Evolutionary conservation across 2,888 invertebrate genomes (phyloP).

Genomic region (Epiblema foenella): DNA sequence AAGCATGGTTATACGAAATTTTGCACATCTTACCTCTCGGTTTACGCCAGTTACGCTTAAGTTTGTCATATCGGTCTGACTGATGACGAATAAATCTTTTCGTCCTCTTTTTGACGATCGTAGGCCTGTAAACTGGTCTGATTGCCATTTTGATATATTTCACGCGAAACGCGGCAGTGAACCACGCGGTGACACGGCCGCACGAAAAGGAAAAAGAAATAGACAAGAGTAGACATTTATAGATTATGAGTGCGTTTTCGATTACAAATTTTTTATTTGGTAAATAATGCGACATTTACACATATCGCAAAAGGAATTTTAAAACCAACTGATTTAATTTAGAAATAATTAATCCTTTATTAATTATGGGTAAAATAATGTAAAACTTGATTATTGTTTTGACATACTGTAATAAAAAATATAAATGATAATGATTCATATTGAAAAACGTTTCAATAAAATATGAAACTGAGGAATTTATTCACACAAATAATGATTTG

Average conservation of each 20-base stretch:
- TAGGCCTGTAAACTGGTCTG: constrained; percentile 94
- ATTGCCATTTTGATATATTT: constrained; percentile 91
- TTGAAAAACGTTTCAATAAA: background rate
- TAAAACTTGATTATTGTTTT: background rate
- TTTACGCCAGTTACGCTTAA: constrained; percentile 99
- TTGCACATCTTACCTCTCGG: constrained; percentile 89
- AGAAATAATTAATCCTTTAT: background rate
- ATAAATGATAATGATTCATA: background rate
- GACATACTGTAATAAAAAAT: background rate
- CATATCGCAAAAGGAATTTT: background rate
- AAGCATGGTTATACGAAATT: constrained; percentile 36
- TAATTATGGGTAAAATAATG: background rate
- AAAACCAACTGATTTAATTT: background rate
- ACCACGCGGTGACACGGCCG: constrained; percentile 85
- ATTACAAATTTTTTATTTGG: constrained; percentile 41
- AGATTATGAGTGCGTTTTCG: constrained; percentile 67
- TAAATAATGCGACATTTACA: background rate
- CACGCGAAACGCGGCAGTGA: constrained; percentile 72
- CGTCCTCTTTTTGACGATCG: constrained; percentile 98
- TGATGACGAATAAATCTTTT: constrained; percentile 99
- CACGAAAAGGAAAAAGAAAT: constrained; percentile 81
- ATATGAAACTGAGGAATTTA: background rate
- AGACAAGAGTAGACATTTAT: constrained; percentile 73
- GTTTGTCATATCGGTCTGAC: constrained; percentile 98
- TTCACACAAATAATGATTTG: background rate